These are phyloP conservation scores for Dicentrarchus labrax DNA, from an alignment of 2,113 vertebrate species.

Conservation along the genomic window DNA sequence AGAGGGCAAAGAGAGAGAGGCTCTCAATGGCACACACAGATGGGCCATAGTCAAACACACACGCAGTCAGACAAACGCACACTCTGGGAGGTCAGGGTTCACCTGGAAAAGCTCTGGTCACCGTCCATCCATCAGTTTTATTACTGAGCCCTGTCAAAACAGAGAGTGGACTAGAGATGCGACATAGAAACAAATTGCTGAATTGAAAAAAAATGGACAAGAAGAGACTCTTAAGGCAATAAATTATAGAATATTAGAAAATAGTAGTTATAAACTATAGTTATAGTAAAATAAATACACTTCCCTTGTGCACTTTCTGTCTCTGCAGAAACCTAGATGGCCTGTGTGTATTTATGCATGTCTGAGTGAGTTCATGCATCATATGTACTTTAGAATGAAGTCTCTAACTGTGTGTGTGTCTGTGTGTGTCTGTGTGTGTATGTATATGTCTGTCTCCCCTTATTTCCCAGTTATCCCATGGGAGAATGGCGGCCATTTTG, in stretches of 20 bases:
- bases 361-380: conserved; percentile 31
- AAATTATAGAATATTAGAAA: background rate
- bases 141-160: conserved; percentile 73
- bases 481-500: conserved; percentile 71
- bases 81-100: conserved; percentile 84
- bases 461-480: conserved; percentile 74
- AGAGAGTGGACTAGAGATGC: conserved; percentile 31
- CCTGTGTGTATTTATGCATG: conserved; percentile 31
- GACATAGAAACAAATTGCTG: conserved; percentile 13
- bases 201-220: background rate
- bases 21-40: conserved; percentile 84
- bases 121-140: conserved; percentile 87
- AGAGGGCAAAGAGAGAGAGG: conserved; percentile 76
- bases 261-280: background rate
- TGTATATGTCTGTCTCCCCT: conserved; percentile 32
- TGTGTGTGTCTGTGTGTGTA: conserved; percentile 31
- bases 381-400: conserved; percentile 41
- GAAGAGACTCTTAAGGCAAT: background rate
- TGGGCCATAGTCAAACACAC: conserved; percentile 76
- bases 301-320: background rate
- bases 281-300: background rate
- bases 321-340: background rate
- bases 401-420: conserved; percentile 39
- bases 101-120: conserved; percentile 84
- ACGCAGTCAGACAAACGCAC: conserved; percentile 21